A percentile compares a stretch with the other conserved stretches of the same genome.
Evolutionary conservation across 2,113 vertebrate species (phyloP).

Genomic region (Romanogobio albipinnatus): DNA sequence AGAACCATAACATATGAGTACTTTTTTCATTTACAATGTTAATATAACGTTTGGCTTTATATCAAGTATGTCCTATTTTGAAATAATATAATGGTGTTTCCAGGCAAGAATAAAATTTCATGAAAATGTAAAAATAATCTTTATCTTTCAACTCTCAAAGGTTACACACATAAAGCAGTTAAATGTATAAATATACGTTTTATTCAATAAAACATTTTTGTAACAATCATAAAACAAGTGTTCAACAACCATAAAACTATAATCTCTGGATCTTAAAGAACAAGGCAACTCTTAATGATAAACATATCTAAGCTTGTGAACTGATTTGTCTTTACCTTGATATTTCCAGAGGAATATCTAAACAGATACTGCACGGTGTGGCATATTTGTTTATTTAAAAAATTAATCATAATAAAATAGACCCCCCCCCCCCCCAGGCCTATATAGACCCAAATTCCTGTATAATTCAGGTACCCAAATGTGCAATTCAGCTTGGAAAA

Average conservation of each 20-base stretch:
- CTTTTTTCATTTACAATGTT: background rate
- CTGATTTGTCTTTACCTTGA: background rate
- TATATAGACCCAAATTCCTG: background rate
- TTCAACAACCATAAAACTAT: conserved; percentile 57
- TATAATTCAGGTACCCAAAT: conserved; percentile 11
- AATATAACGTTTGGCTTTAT: background rate
- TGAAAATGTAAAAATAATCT: background rate
- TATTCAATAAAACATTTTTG: conserved; percentile 64
- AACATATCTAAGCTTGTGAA: background rate
- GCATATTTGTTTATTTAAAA: background rate
- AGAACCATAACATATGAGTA: no score
- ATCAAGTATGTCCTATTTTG: background rate
- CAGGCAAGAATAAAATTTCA: background rate
- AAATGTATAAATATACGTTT: conserved; percentile 67
- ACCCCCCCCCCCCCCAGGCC: background rate
- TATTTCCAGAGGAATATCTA: conserved; percentile 7
- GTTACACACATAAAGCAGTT: background rate
- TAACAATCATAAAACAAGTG: conserved; percentile 58
- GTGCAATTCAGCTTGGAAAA: background rate
- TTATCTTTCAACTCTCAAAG: no score
- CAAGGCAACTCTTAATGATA: conserved; percentile 62
- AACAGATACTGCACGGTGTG: background rate
- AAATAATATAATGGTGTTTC: background rate
- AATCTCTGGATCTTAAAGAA: conserved; percentile 62
- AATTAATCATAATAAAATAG: background rate